Percentiles rank a stretch among this genome's conserved stretches.
These are phyloP conservation scores for Gymnorhina tibicen DNA, from an alignment of 2,113 vertebrate species.

Conservation along the genomic window DNA sequence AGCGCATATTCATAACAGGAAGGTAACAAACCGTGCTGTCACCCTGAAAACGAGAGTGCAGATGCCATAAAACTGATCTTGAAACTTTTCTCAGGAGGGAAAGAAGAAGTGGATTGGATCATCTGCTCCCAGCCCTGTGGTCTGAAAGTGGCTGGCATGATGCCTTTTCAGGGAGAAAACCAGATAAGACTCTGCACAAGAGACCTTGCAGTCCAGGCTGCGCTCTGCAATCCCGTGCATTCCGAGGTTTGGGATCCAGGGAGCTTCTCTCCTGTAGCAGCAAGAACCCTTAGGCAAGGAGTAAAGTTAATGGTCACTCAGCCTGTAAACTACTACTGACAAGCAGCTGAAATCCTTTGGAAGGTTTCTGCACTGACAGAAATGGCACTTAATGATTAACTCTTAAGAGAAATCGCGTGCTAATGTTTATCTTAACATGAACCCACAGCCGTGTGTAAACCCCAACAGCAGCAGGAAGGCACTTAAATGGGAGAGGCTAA, in stretches of 20 bases:
- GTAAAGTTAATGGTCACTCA: not conserved
- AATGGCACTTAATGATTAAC: not conserved
- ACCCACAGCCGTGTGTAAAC: not conserved
- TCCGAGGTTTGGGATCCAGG: fast-evolving
- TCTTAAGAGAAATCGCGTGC: fast-evolving
- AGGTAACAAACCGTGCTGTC: not conserved
- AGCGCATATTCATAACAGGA: slow-evolving; percentile 5
- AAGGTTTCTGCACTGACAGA: not conserved
- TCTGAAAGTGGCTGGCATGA: not conserved
- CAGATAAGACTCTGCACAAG: not conserved
- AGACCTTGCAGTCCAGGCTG: not conserved
- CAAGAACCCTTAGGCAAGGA: not conserved
- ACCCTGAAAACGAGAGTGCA: not conserved
- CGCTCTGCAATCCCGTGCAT: not conserved
- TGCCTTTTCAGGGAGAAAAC: not conserved
- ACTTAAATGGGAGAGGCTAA: not conserved
- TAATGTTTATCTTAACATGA: not conserved
- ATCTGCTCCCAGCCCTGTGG: not conserved
- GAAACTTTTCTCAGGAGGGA: not conserved
- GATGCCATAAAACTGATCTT: not conserved
- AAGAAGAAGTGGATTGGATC: not conserved
- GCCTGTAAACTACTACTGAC: not conserved
- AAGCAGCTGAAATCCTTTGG: not conserved
- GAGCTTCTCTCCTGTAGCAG: not conserved
- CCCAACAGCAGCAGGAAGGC: not conserved